Conservation (phyloP, 1,140 invertebrate species). For the Metopolophium dirhodum region DNA sequence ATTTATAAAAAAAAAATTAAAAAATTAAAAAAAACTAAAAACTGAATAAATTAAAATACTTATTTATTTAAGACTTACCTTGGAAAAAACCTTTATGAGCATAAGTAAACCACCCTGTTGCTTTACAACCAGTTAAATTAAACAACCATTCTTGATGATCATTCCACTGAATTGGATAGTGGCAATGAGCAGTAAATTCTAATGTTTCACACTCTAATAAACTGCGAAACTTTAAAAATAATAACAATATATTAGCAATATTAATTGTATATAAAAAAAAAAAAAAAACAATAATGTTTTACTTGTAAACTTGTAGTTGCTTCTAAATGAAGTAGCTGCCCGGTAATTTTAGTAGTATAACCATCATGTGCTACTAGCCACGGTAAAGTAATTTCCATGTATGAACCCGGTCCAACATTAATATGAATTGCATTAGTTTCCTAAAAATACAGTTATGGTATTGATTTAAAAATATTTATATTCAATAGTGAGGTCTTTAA, state of each 20-base stretch:
- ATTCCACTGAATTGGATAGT: constrained; percentile 93
- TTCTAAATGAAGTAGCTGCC: constrained; percentile 91
- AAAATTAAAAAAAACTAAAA: neutral
- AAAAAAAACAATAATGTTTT: constrained; percentile 9
- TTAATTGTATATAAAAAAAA: neutral
- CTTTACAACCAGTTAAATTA: constrained; percentile 91
- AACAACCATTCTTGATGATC: constrained; percentile 92
- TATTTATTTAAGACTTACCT: constrained; percentile 64
- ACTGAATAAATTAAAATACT: neutral
- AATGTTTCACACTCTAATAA: constrained; percentile 92
- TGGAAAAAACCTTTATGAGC: constrained; percentile 95
- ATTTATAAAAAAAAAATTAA: constrained; percentile 59
- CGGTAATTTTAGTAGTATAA: constrained; percentile 88
- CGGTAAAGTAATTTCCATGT: constrained; percentile 93
- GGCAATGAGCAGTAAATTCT: constrained; percentile 83
- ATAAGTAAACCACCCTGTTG: constrained; percentile 89
- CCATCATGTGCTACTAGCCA: constrained; percentile 87
- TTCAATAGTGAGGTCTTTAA: neutral
- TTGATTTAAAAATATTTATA: neutral
- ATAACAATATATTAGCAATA: constrained; percentile 29
- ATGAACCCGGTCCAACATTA: constrained; percentile 90
- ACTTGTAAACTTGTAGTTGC: constrained; percentile 89
- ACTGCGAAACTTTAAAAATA: constrained; percentile 74
- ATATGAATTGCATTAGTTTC: constrained; percentile 96
- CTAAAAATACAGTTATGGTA: constrained; percentile 61